Conservation (phyloP, 1,140 invertebrate species). For the Hydropsyche tenuis region DNA sequence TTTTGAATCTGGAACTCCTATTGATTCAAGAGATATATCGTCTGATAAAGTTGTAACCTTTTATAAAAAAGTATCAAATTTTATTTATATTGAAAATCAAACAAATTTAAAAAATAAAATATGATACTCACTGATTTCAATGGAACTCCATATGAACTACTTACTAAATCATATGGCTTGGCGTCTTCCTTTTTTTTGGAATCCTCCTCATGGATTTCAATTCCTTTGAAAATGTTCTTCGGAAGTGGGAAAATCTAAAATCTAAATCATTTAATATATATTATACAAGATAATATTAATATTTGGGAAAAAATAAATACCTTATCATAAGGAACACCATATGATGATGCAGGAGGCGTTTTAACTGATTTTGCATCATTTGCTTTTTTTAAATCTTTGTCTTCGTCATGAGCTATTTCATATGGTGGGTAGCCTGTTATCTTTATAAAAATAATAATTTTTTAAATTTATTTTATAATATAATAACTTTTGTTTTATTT, state of each 20-base stretch:
- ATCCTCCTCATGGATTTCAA: background rate
- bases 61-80: slow-evolving; percentile 19
- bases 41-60: slow-evolving; percentile 29
- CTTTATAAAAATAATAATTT: slow-evolving; percentile 9
- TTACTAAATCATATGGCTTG: slow-evolving; percentile 41
- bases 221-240: no score
- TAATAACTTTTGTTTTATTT: background rate
- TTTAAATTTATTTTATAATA: background rate
- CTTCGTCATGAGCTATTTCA: background rate
- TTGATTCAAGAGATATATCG: background rate
- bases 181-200: slow-evolving; percentile 31
- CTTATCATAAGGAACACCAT: slow-evolving; percentile 35
- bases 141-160: slow-evolving; percentile 46
- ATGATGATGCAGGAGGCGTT: slow-evolving; percentile 41
- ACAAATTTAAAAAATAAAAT: slow-evolving; percentile 23
- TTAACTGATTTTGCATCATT: slow-evolving; percentile 8
- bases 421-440: slow-evolving; percentile 20
- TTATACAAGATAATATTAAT: no score
- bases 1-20: slow-evolving; percentile 12
- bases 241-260: no score
- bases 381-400: background rate
- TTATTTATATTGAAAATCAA: slow-evolving; percentile 27
- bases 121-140: slow-evolving; percentile 41
- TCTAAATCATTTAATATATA: background rate
- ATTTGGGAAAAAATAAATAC: slow-evolving; percentile 7